A percentile compares a stretch with the other conserved stretches of the same genome.
phyloP scores from a whole-genome alignment of 2,113 vertebrate species.

The Pollimyrus isidori region DNA sequence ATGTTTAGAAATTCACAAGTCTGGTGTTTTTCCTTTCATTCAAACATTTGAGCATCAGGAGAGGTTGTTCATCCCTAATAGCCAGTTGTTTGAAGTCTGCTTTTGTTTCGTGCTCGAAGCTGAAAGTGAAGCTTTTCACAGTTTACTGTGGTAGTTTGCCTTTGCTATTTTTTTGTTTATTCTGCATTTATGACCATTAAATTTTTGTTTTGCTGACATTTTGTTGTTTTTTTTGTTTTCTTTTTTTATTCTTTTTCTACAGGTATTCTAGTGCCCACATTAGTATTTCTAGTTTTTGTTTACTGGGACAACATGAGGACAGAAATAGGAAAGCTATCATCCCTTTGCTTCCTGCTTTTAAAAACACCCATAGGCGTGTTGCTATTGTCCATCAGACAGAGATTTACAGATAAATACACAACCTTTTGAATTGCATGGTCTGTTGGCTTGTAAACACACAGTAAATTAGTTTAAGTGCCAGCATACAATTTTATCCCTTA shows the following conservation, averaged over 20 bases:
- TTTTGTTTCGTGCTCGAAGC: constrained; percentile 48
- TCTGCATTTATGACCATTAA: constrained; percentile 84
- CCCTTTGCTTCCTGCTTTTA: background rate
- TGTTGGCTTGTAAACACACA: background rate
- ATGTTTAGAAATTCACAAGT: background rate
- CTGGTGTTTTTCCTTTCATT: constrained; percentile 20
- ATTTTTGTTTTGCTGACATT: constrained; percentile 81
- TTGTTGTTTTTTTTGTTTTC: constrained; percentile 71
- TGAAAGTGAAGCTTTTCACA: constrained; percentile 16
- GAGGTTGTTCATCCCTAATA: constrained; percentile 62
- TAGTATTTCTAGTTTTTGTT: background rate
- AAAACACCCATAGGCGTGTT: background rate
- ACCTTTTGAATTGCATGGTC: background rate
- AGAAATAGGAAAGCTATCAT: background rate
- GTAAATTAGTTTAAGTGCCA: background rate
- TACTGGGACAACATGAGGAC: background rate
- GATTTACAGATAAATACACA: background rate
- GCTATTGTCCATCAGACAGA: background rate
- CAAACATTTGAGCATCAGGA: constrained; percentile 72
- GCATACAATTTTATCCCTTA: background rate
- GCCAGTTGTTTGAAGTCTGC: constrained; percentile 45
- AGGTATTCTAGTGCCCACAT: no score
- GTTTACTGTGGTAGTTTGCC: background rate
- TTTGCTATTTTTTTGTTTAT: constrained; percentile 41
- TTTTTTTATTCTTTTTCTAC: background rate